These are phyloP conservation scores for Cirrhinus molitorella DNA, from an alignment of 2,797 vertebrate species.

Conservation along the genomic window DNA sequence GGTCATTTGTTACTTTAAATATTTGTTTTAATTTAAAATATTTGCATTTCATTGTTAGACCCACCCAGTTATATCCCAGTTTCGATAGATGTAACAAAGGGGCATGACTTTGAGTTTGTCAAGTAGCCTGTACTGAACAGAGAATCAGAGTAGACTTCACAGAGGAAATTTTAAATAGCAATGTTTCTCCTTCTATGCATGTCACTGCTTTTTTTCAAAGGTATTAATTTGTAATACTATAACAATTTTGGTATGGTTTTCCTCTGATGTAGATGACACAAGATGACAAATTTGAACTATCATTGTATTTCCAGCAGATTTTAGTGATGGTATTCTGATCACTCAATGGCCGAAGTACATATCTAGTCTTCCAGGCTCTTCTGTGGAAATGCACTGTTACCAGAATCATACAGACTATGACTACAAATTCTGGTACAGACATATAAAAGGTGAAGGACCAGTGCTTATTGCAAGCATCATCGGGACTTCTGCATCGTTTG, in stretches of 20 bases:
- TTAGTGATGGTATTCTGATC: conserved; percentile 51
- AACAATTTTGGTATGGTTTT: background rate
- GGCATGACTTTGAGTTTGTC: background rate
- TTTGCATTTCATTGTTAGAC: background rate
- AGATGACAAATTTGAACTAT: background rate
- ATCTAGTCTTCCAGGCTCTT: background rate
- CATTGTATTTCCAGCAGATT: conserved; percentile 22
- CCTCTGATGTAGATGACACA: background rate
- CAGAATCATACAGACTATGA: conserved; percentile 63
- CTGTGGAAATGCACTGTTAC: conserved; percentile 61
- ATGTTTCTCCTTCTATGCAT: background rate
- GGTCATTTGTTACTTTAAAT: background rate
- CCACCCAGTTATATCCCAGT: background rate
- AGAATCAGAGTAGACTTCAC: background rate
- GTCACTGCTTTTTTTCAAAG: conserved; percentile 12
- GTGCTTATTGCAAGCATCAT: conserved; percentile 41
- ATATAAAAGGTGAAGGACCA: conserved; percentile 41
- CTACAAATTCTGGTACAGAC: conserved; percentile 64
- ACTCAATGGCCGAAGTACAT: conserved; percentile 59
- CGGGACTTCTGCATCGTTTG: background rate
- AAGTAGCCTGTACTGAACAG: background rate
- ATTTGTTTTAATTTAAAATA: background rate
- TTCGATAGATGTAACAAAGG: background rate
- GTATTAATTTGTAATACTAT: background rate
- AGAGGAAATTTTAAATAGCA: background rate